These are phyloP conservation scores for Sthenelais limicola DNA, from an alignment of 2,888 invertebrate species.

Conservation along the genomic window DNA sequence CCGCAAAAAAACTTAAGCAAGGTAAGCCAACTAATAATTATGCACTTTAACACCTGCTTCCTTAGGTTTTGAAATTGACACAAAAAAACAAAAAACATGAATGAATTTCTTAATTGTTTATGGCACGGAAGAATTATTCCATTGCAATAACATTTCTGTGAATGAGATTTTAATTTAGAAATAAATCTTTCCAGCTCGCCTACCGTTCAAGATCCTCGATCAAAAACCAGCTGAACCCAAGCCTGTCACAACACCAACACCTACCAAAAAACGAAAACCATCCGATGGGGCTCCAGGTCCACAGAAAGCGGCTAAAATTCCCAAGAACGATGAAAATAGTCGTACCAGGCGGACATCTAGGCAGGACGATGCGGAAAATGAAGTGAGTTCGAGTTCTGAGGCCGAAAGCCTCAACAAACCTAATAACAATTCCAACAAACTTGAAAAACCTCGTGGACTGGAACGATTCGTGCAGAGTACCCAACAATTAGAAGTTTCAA, in stretches of 20 bases:
- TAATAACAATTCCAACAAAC: not conserved
- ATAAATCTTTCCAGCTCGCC: conserved; percentile 47
- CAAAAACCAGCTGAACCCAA: conserved; percentile 39
- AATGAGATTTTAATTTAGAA: not conserved
- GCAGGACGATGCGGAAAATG: conserved; percentile 47
- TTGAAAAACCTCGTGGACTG: conserved; percentile 42
- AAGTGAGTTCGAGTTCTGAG: conserved; percentile 52
- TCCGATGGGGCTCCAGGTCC: conserved; percentile 44
- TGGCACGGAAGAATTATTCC: not conserved
- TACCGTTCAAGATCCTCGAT: conserved; percentile 50
- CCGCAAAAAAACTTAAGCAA: conserved; percentile 53
- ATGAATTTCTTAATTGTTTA: too few species aligned
- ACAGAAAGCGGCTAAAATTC: conserved; percentile 49
- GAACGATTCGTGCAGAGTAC: conserved; percentile 56
- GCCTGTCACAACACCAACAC: conserved; percentile 20
- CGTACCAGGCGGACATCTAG: not conserved
- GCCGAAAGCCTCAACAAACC: not conserved
- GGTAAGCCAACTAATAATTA: conserved; percentile 50
- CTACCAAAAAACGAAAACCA: conserved; percentile 52
- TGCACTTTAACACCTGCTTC: too few species aligned
- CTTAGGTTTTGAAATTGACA: too few species aligned
- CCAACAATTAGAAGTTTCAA: conserved; percentile 55
- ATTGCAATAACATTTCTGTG: not conserved
- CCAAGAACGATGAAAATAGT: conserved; percentile 29
- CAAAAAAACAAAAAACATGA: too few species aligned